Base-by-base conservation (phyloP, 2,797 vertebrate genomes). In the Notamacropus eugenii region DNA sequence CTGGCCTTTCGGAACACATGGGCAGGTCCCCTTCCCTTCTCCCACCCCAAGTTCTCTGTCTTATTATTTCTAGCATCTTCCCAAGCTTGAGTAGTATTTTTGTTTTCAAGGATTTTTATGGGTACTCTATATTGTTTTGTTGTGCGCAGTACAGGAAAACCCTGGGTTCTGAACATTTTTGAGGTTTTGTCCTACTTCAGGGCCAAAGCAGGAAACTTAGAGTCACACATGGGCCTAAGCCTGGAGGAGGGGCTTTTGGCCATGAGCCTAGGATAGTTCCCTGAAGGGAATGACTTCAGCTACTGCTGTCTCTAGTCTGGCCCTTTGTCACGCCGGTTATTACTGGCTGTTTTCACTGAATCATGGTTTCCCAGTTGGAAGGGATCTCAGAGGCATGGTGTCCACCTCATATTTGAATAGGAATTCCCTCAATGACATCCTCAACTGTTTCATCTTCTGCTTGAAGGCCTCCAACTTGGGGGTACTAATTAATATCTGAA, bases 121-220 rank as follows among this genome's bases (percentile, higher is more conserved):
- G 67, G 40, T 40, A 52, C 87, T 96, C 22, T 91, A 93, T 94
- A 96, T 95, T 95, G 93, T n/a, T 29, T 82, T 96, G 31, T 5
- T 14, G 95, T 82, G 93, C 87, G 94, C 90, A 50, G n/a, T 97
- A 94, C 97, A 97, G 92, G 62, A 95, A 34, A 93, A 92, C 91
- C 62, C 58, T 95, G 90, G n/a, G 82, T 96, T 93, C 90, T 91
- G 95, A 92, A 95, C 94, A 92, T 59, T 95, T 96, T 95, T 98
- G 96, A 40, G n/a, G 91, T 96, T 98, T 97, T 96, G 97, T 98
- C 91, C 95, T 94, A 5, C 96, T 62, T 97, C n/a, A 95, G 91
- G 54, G 95, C n/a, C 91, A 92, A 97, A 97, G 94, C 97, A 92
- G 95, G 96, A 94, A 98, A 92, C 95, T 97, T 98, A 95, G 74